Base-by-base conservation (phyloP, 2,888 invertebrate species). In the Trichopoda pennipes region DNA sequence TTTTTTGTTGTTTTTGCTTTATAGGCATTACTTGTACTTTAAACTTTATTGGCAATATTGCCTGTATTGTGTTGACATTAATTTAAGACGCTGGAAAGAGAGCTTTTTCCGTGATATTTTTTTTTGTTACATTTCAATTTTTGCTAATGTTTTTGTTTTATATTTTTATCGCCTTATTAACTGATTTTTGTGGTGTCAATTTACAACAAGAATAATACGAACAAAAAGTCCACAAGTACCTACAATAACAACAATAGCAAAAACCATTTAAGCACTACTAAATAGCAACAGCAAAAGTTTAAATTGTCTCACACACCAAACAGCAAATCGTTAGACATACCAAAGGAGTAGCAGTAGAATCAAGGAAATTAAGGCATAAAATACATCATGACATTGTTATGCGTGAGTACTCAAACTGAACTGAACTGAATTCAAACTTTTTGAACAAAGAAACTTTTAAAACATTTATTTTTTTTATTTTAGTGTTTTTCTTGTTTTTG, bases 141-240 rank as follows among this genome's bases (percentile, higher is more conserved):
- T 47, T 21, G 53, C 28, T 44, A 38, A 38, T 64, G 70, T 58
- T 77, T 70, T 77, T 77, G 63, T 77, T 77, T 56, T 77, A 77
- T 70, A 77, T 77, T 77, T 77, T 77, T 77, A 89, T 89, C 86
- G 89, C 87, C 88, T 89, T 88, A 89, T 89, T 89, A 89, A 89
- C 89, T 89, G 88, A 88, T 89, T 89, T 88, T 86, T 87, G 89
- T 75, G 89, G 89, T 89, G 88, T 89, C 89, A 89, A 89, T 88
- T 89, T 88, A 87, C 78, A 83, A 61, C 72, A 81, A 81, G 79
- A 66, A 72, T 74, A 64, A 72, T 78, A 70, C 66, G 56, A 69
- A 73, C 38, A 82, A 81, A 81, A 77, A 58, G 75, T 53, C 78
- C 60, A 49, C 79, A 79, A 83, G 73, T 81, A 78, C 49, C 60